These are phyloP conservation scores for Chesias legatella DNA, from an alignment of 2,888 invertebrate genomes.

Conservation along the genomic window DNA sequence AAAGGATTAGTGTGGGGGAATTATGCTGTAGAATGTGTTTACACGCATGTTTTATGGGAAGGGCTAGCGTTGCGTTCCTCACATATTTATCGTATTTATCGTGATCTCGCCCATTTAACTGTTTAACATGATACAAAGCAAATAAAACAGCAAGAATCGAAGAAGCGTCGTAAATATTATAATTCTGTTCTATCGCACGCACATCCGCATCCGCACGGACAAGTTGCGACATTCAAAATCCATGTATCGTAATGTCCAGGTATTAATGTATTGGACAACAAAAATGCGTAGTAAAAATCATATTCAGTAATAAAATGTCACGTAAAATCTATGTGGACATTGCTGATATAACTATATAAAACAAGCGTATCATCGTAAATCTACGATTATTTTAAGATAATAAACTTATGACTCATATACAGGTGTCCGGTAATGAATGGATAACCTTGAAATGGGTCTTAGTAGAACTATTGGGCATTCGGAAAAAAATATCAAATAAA, in stretches of 20 bases:
- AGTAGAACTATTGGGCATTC: no score
- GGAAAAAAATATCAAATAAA: no score
- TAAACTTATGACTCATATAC: constrained; percentile 2
- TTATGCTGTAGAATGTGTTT: constrained; percentile 43
- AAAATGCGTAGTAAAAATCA: constrained; percentile 34
- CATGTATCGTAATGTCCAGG: constrained; percentile 19
- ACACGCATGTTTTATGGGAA: constrained; percentile 26
- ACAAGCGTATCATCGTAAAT: constrained; percentile 10
- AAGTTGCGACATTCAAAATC: constrained; percentile 38
- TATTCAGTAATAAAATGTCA: constrained; percentile 40
- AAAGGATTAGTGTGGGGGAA: constrained; percentile 50
- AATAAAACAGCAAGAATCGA: constrained; percentile 12
- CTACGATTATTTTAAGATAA: not conserved
- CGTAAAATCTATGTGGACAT: constrained; percentile 32
- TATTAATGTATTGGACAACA: constrained; percentile 25
- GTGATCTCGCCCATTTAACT: constrained; percentile 6
- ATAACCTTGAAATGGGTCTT: no score
- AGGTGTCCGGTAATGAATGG: no score
- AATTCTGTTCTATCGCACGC: constrained; percentile 51
- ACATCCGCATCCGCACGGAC: constrained; percentile 29
- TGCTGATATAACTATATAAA: constrained; percentile 23
- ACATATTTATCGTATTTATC: constrained; percentile 5
- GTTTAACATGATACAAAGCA: constrained; percentile 9
- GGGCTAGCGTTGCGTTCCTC: constrained; percentile 6
- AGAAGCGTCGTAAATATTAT: constrained; percentile 42